phyloP scores from a whole-genome alignment of 2,797 vertebrate genomes.

The Falco cherrug region DNA sequence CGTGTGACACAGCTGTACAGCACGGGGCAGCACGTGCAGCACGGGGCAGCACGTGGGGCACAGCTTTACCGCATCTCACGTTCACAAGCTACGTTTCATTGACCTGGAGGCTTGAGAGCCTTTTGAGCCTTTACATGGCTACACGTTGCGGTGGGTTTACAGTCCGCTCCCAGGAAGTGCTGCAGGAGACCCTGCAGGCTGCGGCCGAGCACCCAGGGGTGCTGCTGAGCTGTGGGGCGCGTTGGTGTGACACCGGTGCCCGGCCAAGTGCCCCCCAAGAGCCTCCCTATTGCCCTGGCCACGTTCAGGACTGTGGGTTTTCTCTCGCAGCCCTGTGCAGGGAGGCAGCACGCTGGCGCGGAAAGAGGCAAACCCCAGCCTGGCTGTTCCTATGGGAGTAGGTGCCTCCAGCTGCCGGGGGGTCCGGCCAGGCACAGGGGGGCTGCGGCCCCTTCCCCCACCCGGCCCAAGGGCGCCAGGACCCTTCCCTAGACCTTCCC shows the following conservation, averaged over 20 bases:
- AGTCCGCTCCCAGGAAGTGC: accelerated
- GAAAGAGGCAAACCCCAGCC: neutral
- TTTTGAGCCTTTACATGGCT: neutral
- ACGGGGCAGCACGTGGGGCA: neutral
- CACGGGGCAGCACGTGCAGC: too few relatives aligned
- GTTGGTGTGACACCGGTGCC: accelerated
- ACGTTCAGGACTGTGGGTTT: neutral
- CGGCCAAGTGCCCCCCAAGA: too few relatives aligned
- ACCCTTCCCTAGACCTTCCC: too few relatives aligned
- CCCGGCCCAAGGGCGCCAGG: too few relatives aligned
- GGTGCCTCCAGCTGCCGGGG: neutral
- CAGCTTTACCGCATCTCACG: accelerated
- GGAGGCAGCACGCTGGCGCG: neutral
- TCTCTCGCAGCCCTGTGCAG: neutral
- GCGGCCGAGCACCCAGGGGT: accelerated
- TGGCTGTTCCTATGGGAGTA: accelerated
- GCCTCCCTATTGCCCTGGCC: neutral
- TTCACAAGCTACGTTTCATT: accelerated
- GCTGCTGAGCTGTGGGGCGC: neutral
- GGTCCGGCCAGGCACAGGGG: neutral
- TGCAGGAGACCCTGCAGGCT: neutral
- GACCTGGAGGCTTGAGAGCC: neutral
- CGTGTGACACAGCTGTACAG: too few relatives aligned
- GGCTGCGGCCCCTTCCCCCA: too few relatives aligned
- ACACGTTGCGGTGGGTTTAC: accelerated